These are phyloP conservation scores for Eptesicus fuscus DNA, from an alignment of 2,113 vertebrate species.

Conservation along the genomic window DNA sequence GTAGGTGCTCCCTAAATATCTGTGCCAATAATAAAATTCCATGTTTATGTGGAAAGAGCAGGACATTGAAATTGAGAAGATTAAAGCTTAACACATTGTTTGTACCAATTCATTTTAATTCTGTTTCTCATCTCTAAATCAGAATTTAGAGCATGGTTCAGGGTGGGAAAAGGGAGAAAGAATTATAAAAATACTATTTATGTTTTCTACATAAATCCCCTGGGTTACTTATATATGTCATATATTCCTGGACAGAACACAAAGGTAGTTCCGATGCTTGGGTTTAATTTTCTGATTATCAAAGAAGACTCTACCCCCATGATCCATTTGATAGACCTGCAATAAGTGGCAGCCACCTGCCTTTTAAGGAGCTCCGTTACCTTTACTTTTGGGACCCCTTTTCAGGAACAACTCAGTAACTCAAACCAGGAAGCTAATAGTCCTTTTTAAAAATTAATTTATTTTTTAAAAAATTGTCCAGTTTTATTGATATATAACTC, in stretches of 20 bases:
- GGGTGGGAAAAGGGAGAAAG: neutral
- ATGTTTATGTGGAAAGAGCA: neutral
- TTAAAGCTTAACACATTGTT: accelerated
- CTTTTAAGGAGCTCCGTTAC: neutral
- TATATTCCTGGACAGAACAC: neutral
- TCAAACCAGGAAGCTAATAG: neutral
- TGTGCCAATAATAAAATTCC: neutral
- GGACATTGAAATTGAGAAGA: neutral
- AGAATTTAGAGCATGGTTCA: neutral
- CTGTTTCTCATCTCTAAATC: neutral
- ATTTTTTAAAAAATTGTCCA: neutral
- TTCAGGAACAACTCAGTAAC: neutral
- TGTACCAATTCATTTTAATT: neutral
- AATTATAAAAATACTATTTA: neutral
- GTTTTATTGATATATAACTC: neutral
- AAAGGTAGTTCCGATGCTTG: neutral
- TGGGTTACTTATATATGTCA: neutral
- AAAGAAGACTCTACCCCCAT: neutral
- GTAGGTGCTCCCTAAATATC: neutral
- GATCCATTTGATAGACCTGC: neutral
- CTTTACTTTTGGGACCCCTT: neutral
- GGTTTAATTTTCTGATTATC: neutral
- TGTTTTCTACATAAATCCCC: neutral
- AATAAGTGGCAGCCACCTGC: neutral
- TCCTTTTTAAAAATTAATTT: neutral